Percentiles rank a stretch among this genome's conserved stretches.
Conservation (phyloP, 1,140 invertebrate species). For the Charaxes varanes region DNA sequence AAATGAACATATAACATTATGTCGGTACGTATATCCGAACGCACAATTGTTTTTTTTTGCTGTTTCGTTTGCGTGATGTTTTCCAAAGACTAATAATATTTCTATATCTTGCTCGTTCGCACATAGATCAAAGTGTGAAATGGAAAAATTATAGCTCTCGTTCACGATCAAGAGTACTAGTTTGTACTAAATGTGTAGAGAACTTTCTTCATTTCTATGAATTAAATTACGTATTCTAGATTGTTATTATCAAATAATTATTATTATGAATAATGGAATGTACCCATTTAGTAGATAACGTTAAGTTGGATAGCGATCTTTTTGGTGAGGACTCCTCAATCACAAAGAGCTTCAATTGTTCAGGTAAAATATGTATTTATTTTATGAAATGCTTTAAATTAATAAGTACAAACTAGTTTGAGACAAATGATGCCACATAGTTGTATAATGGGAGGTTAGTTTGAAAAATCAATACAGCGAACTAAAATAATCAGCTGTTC, state of each 20-base stretch:
- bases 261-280: slow-evolving; percentile 76
- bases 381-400: slow-evolving; percentile 13
- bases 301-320: slow-evolving; percentile 72
- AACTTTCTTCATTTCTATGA: slow-evolving; percentile 43
- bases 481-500: slow-evolving; percentile 73
- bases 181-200: slow-evolving; percentile 28
- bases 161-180: slow-evolving; percentile 28
- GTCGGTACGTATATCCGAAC: slow-evolving; percentile 33
- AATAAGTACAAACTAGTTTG: neutral
- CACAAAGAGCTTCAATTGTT: slow-evolving; percentile 73
- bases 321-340: slow-evolving; percentile 57
- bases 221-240: slow-evolving; percentile 40
- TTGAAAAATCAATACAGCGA: slow-evolving; percentile 73
- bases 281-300: slow-evolving; percentile 76
- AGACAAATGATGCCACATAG: slow-evolving; percentile 9
- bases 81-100: no score
- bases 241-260: slow-evolving; percentile 30
- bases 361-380: slow-evolving; percentile 52
- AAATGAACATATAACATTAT: neutral
- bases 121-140: slow-evolving; percentile 31
- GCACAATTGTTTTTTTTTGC: slow-evolving; percentile 28
- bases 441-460: slow-evolving; percentile 46
- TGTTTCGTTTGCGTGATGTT: slow-evolving; percentile 32
- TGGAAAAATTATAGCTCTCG: slow-evolving; percentile 37
- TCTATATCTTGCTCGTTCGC: slow-evolving; percentile 19